Base-by-base conservation (phyloP, 2,113 vertebrate species). In the Tapirus terrestris region DNA sequence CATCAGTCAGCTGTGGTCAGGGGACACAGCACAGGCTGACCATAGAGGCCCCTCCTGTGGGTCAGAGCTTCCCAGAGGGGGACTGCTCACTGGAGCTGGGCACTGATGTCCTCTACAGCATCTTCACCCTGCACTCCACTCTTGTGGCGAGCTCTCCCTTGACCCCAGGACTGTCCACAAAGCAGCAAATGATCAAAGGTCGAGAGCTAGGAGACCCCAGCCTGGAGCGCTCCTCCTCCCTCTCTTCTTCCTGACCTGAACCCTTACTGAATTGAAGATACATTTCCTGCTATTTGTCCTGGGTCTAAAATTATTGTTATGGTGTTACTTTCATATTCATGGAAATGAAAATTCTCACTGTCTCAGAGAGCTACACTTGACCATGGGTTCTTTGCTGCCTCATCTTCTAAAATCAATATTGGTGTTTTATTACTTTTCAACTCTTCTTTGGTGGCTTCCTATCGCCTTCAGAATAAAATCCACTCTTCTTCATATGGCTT, bases 351-450 rank as follows among this genome's bases (percentile, higher is more conserved):
- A 70, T 12, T 79, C 70, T 96, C 53, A 45, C 36, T 56, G 23
- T 76, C 36, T 70, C 85, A 29, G 77, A 82, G 51, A 93, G 60
- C 27, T 29, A n/a, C 23, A 13, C 60, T 81, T 68, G 92, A 75
- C 89, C 56, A 23, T 17, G 27, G 73, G 68, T 43, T 79, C 94
- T 81, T 60, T 85, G 84, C 39, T 39, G 84, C 39, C 31, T 89
- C 73, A 60, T 85, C 56, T 94, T 94, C 29, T 61, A 92, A 81
- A 92, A 85, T 73, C 84, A 92, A 43, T 67, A 79, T n/a, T 36
- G 45, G 29, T 53, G 8, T 58, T 63, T 93, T 53, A 63, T 60
- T 85, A n/a, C 18, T 86, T 93, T 94, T 95, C 39, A 58, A 43
- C 23, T 72, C 45, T 89, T 20, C 20, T 75, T 81, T 84, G 36